Conservation (phyloP, 2,888 invertebrate species). For the Eledone cirrhosa region DNA sequence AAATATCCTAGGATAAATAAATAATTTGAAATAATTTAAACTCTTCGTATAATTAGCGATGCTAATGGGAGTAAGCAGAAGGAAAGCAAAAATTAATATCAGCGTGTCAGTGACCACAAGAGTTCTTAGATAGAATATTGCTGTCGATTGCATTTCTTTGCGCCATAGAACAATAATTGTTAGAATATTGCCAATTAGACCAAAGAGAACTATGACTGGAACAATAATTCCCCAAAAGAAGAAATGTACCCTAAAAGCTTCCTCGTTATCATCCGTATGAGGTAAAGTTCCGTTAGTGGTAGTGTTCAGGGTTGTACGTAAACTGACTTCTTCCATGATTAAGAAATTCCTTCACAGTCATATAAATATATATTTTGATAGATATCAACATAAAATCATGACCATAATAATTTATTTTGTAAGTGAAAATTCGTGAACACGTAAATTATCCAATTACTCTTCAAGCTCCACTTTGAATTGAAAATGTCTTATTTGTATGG, state of each 20-base stretch:
- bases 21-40: slow-evolving; percentile 46
- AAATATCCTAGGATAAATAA: slow-evolving; percentile 56
- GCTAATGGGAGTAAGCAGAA: slow-evolving; percentile 46
- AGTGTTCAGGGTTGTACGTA: too few species aligned
- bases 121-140: slow-evolving; percentile 54
- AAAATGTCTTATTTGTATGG: too few species aligned
- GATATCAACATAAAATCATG: too few species aligned
- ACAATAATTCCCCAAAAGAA: slow-evolving; percentile 56
- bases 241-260: slow-evolving; percentile 48
- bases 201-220: slow-evolving; percentile 52
- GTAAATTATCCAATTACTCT: too few species aligned
- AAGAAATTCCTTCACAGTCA: too few species aligned
- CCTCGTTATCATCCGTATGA: slow-evolving; percentile 24
- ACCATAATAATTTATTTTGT: too few species aligned
- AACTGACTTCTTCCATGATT: too few species aligned
- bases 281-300: too few species aligned
- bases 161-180: slow-evolving; percentile 61
- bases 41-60: slow-evolving; percentile 43
- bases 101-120: slow-evolving; percentile 57
- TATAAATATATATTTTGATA: too few species aligned
- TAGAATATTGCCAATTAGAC: slow-evolving; percentile 58
- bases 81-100: slow-evolving; percentile 44
- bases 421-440: too few species aligned
- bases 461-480: too few species aligned
- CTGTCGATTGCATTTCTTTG: slow-evolving; percentile 58